Percentiles rank a stretch among this genome's conserved stretches.
phyloP scores from a whole-genome alignment of 2,888 invertebrate genomes.

The Rhaphigaster nebulosa region DNA sequence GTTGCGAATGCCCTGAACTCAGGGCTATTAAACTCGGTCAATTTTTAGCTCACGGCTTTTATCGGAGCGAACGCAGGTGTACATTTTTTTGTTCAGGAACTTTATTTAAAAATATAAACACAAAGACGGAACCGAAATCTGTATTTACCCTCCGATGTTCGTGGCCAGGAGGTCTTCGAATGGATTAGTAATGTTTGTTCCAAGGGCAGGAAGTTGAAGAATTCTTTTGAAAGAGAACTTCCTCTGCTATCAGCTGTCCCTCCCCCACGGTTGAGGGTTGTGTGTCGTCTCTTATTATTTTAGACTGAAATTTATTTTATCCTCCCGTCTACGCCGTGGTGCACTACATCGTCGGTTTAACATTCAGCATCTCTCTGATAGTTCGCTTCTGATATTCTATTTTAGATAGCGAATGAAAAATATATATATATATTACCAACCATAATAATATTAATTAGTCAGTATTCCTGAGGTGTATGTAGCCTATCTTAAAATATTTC shows the following conservation, averaged over 20 bases:
- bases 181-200: not conserved
- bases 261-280: not conserved
- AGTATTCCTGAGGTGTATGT: too few relatives aligned
- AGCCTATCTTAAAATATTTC: too few relatives aligned
- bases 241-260: not conserved
- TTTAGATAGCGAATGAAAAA: too few relatives aligned
- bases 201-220: not conserved
- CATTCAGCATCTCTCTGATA: too few relatives aligned
- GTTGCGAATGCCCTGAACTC: not conserved
- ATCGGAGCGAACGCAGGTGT: not conserved
- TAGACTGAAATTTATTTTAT: not conserved
- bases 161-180: not conserved
- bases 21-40: not conserved
- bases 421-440: too few relatives aligned
- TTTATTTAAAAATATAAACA: not conserved
- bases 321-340: too few relatives aligned
- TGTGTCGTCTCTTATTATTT: not conserved
- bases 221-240: not conserved
- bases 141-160: not conserved
- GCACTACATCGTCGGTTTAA: too few relatives aligned
- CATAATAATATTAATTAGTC: too few relatives aligned
- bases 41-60: not conserved
- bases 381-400: too few relatives aligned
- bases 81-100: not conserved
- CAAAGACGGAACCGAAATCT: not conserved